Evolutionary conservation across 2,888 invertebrate species (phyloP).

Genomic region (Eupithecia vulgata): DNA sequence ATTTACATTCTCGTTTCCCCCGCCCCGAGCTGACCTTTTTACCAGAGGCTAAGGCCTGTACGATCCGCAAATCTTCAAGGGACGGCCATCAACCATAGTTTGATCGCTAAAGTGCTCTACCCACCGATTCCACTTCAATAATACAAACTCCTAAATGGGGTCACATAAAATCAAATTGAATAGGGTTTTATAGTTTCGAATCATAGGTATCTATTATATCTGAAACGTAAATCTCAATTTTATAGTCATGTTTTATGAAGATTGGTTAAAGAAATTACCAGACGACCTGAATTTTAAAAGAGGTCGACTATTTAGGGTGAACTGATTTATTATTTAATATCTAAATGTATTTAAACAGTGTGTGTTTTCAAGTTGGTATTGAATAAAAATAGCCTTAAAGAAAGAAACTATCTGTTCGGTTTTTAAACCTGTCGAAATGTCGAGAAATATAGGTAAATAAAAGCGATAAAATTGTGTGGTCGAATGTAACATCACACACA

Average conservation of each 20-base stretch:
- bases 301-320: neutral
- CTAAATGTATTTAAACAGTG: neutral
- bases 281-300: neutral
- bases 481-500: neutral
- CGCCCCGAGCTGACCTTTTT: slow-evolving; percentile 62
- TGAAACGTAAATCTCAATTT: neutral
- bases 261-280: neutral
- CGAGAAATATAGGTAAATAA: too few relatives aligned
- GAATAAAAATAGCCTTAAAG: neutral
- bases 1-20: slow-evolving; percentile 61
- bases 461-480: too few relatives aligned
- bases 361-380: neutral
- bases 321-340: neutral
- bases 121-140: slow-evolving; percentile 13
- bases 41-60: slow-evolving; percentile 53
- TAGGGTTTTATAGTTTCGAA: slow-evolving; percentile 13
- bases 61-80: slow-evolving; percentile 59
- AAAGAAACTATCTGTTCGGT: too few relatives aligned
- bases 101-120: slow-evolving; percentile 41
- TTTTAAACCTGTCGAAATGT: too few relatives aligned
- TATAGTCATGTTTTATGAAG: neutral
- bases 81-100: slow-evolving; percentile 43
- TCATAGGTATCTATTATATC: slow-evolving; percentile 1
- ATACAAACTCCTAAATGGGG: slow-evolving; percentile 7
- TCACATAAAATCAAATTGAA: slow-evolving; percentile 17